Evolutionary conservation across 2,888 invertebrate genomes (phyloP).

Genomic region (Lasioglossum oenotherae): DNA sequence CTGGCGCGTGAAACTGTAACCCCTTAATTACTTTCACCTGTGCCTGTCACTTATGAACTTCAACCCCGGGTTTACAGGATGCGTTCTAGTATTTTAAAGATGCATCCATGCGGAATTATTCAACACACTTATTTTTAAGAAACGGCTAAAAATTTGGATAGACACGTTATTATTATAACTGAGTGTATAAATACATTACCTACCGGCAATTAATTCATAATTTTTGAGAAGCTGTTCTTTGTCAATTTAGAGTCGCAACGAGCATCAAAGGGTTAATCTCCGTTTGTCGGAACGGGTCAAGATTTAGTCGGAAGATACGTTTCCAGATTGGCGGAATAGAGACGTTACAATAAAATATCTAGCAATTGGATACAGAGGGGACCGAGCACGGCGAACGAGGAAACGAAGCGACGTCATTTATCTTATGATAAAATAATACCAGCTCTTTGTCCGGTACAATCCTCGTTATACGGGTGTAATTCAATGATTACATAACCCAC

Average conservation of each 20-base stretch:
- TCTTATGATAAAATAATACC: conserved; percentile 11
- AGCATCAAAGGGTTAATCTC: background rate
- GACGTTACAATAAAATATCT: background rate
- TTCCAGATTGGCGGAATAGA: background rate
- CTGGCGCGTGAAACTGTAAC: background rate
- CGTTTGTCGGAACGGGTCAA: background rate
- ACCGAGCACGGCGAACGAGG: background rate
- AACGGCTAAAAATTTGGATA: no score
- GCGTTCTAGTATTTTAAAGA: no score
- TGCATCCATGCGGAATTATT: no score
- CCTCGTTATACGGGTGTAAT: conserved; percentile 7
- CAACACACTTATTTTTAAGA: no score
- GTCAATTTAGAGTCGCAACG: no score
- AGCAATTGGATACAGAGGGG: conserved; percentile 1
- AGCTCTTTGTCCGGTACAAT: background rate
- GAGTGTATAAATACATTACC: no score
- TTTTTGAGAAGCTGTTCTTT: no score
- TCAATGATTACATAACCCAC: conserved; percentile 11
- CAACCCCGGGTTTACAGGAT: no score
- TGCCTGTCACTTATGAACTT: no score
- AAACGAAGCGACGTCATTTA: background rate
- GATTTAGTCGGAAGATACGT: background rate
- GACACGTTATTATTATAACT: no score
- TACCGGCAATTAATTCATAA: no score
- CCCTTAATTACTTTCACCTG: background rate